Evolutionary conservation across 1,140 invertebrate species (phyloP).

Genomic region (Polypedilum vanderplanki): DNA sequence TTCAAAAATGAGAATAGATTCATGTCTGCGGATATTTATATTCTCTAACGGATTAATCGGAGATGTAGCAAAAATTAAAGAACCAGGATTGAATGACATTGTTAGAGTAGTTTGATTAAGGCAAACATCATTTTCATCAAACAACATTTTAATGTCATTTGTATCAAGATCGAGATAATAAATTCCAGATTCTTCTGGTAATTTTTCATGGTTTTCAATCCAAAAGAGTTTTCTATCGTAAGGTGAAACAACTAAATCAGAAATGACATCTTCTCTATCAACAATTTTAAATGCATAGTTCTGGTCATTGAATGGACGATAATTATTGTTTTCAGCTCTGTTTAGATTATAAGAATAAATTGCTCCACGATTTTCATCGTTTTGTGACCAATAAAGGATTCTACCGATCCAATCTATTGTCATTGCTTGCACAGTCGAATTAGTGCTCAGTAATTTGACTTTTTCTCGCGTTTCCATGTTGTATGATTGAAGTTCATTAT

Average conservation of each 20-base stretch:
- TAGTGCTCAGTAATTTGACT: conserved; percentile 58
- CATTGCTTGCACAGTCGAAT: conserved; percentile 51
- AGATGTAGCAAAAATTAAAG: not conserved
- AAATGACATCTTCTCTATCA: conserved; percentile 43
- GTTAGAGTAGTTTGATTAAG: not conserved
- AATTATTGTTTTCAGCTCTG: conserved; percentile 37
- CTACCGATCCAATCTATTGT: conserved; percentile 80
- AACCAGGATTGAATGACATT: not conserved
- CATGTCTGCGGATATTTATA: not conserved
- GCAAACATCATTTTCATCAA: not conserved
- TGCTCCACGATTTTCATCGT: conserved; percentile 44
- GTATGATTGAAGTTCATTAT: conserved; percentile 64
- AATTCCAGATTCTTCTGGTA: not conserved
- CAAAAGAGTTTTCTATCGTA: conserved; percentile 43
- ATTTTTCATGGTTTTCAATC: conserved; percentile 36
- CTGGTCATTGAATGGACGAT: not conserved
- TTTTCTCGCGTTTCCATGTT: conserved; percentile 48
- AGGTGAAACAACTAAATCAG: conserved; percentile 64
- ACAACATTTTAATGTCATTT: not conserved
- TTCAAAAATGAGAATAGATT: not conserved
- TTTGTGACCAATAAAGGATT: conserved; percentile 72
- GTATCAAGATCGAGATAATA: not conserved
- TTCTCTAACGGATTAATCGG: not conserved
- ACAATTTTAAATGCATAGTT: conserved; percentile 32
- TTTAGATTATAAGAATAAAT: conserved; percentile 56